These are phyloP conservation scores for Ictalurus punctatus DNA, from an alignment of 2,113 vertebrate species.

Conservation along the genomic window DNA sequence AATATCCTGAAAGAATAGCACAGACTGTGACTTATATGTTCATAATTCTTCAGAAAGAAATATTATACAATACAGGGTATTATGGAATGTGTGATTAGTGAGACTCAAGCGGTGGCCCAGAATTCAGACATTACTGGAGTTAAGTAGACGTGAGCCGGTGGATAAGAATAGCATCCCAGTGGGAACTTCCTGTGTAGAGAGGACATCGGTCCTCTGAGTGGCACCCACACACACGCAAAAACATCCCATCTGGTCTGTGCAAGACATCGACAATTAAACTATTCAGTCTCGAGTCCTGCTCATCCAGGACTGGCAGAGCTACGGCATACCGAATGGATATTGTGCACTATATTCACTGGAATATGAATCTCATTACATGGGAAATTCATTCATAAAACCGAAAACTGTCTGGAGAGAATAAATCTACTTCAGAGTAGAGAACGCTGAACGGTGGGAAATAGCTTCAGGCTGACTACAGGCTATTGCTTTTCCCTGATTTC, in stretches of 20 bases:
- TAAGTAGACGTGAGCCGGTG: constrained; percentile 30
- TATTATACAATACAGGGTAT: not conserved
- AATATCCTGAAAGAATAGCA: not conserved
- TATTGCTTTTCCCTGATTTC: not conserved
- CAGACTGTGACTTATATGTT: not conserved
- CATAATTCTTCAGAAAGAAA: not conserved
- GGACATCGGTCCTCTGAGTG: constrained; percentile 3
- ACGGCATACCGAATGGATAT: not conserved
- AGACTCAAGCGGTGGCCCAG: not conserved
- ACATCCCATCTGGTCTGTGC: constrained; percentile 31
- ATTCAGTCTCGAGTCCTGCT: not conserved
- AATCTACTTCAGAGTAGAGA: constrained; percentile 5
- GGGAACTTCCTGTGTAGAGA: constrained; percentile 46
- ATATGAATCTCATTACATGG: not conserved
- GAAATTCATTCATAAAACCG: constrained; percentile 12
- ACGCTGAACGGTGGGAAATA: not conserved
- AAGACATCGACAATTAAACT: constrained; percentile 17
- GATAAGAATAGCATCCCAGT: constrained; percentile 44
- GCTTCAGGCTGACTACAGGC: constrained; percentile 21
- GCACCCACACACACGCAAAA: not conserved
- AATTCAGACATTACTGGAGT: constrained; percentile 6
- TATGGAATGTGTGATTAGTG: not conserved
- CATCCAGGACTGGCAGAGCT: not conserved
- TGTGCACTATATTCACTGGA: not conserved
- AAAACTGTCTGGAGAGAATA: not conserved